Evolutionary conservation across 1,140 invertebrate species (phyloP).

Genomic region (Delia radicum): DNA sequence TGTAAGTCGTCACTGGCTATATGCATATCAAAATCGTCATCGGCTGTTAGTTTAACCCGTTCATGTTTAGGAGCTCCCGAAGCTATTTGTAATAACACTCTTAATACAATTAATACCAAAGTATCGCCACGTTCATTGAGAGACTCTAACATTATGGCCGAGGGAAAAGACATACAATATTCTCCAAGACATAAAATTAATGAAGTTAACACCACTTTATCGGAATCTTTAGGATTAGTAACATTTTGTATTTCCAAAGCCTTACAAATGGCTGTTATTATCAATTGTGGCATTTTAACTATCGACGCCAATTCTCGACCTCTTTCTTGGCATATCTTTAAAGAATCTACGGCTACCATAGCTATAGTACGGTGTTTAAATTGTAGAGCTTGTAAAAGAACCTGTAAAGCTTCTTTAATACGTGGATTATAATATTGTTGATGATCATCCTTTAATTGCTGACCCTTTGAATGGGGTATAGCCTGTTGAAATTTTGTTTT

Average conservation of each 20-base stretch:
- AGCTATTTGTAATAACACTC: constrained; percentile 58
- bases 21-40: constrained; percentile 71
- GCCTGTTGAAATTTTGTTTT: constrained; percentile 44
- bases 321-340: constrained; percentile 49
- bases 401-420: constrained; percentile 79
- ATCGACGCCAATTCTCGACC: constrained; percentile 46
- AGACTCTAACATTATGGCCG: constrained; percentile 39
- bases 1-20: constrained; percentile 68
- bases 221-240: constrained; percentile 59
- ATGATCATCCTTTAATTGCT: constrained; percentile 32
- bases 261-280: constrained; percentile 50
- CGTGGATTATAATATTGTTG: constrained; percentile 63
- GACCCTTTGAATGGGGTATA: constrained; percentile 45
- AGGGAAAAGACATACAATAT: constrained; percentile 76
- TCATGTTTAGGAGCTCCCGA: constrained; percentile 53
- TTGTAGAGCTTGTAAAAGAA: constrained; percentile 85
- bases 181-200: constrained; percentile 88
- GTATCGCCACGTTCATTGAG: constrained; percentile 58
- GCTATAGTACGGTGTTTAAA: constrained; percentile 55
- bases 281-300: constrained; percentile 49
- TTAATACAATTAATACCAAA: constrained; percentile 60
- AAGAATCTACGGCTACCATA: constrained; percentile 49
- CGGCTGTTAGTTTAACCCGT: constrained; percentile 49
- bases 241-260: constrained; percentile 54
- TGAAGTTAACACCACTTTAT: constrained; percentile 76